Base-by-base conservation (phyloP, 1,140 invertebrate species). In the Hydropsyche tenuis region DNA sequence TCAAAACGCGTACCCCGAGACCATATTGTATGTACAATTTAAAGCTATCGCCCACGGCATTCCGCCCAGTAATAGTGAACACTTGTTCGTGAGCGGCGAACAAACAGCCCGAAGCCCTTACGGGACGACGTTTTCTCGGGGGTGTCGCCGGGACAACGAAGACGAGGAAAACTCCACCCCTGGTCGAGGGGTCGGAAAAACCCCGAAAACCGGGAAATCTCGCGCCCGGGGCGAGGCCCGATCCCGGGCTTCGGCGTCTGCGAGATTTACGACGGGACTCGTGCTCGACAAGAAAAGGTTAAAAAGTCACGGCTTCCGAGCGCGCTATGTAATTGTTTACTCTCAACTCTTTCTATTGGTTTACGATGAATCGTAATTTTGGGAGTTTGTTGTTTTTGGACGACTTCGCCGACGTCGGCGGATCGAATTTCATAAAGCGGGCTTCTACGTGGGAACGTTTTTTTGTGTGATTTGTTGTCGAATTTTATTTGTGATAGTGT, bases 31-130 rank as follows among this genome's bases (percentile, higher is more conserved):
- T 37, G 30, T 37, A 37, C 9, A 51, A 51, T 51, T 51, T 51
- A 51, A 16, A 16, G 14, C 18, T 18, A 25, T 65, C 30, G 42
- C 16, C 42, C 11, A 16, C 30, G 16, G 30, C 16, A 18, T 42
- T 43, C 30, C 30, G 30, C 56, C 27, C 25, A 20, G 51, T 70
- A 56, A 70, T 70, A 43, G 51, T 45, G 51, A 70, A 70, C 68
- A 70, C 46, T 70, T 70, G 68, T 70, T 70, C 51, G 51, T 20
- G 23, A 56, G n/a, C 27, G 48, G 48, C 25, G 37, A 37, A 56
- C 68, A 70, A 70, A 70, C 68, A 70, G 68, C 68, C 68, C 25
- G 22, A 42, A 48, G 68, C 51, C 23, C n/a, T 3, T 4, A 37
- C 30, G 30, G 30, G 30, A 37, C 30, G 30, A 43, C 63, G 63